Base-by-base conservation (phyloP, 2,797 vertebrate genomes). In the Cirrhinus molitorella region DNA sequence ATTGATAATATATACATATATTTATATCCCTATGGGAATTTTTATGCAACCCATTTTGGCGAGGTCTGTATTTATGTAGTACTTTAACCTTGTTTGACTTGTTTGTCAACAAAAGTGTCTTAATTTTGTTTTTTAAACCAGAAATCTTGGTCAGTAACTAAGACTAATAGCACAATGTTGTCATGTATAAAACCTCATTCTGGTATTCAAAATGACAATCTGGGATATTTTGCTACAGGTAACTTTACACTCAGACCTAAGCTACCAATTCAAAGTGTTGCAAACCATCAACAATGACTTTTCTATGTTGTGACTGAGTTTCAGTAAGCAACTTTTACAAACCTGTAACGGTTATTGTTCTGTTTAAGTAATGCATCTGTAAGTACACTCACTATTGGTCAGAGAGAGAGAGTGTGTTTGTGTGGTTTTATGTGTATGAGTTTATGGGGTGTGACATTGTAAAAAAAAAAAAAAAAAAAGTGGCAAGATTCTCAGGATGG, bases 1-100 rank as follows among this genome's bases (percentile, higher is more conserved):
- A 87, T 87, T 75, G 61, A 79, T 89, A 87, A 89, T 87, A 85
- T 89, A 87, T 88, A 78, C 53, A 84, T 84, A 85, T 84, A 87
- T 87, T 89, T 88, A 89, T 87, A 90, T 94, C 88, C 93, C 91
- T 92, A 85, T 94, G 92, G 93, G 93, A 93, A 80, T 85, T 76
- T 83, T 89, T 88, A 91, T 87, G 87, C 90, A 92, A 89, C 90
- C 89, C 91, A 80, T 85, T 88, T 88, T 88, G 87, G 66, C 80
- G 81, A 88, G 68, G 86, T 88, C 73, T 49, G 63, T 88, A 87
- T 87, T 88, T 85, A 84, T 80, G 74, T 85, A 78, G 31, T 81
- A 70, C 31, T 57, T 45, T 79, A 57, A 70, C 57, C 40, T 81
- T 45, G 66, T 55, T 67, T 68, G n/a, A 53, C 65, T 71, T 75